Evolutionary conservation across 2,888 invertebrate species (phyloP).

Genomic region (Psococerastis gibbosa): DNA sequence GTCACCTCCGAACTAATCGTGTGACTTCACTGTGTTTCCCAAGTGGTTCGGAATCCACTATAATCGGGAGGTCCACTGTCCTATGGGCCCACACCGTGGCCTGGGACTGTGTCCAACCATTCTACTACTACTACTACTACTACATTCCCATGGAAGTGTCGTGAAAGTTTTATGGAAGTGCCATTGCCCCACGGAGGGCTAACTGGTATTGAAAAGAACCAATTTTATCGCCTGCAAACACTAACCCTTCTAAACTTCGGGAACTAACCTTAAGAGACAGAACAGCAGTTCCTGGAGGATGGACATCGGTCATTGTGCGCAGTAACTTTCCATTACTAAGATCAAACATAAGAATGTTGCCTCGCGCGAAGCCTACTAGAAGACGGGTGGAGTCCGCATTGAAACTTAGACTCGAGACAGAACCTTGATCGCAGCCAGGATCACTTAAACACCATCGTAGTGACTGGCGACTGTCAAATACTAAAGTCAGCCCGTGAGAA

Average conservation of each 20-base stretch:
- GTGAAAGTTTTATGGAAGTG: no score
- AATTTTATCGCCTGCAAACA: no score
- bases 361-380: conserved; percentile 58
- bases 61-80: no score
- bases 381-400: conserved; percentile 74
- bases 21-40: no score
- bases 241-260: not conserved
- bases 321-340: conserved; percentile 56
- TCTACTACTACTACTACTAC: no score
- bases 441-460: conserved; percentile 71
- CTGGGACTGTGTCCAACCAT: no score
- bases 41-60: no score
- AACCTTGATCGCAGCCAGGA: conserved; percentile 41
- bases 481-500: conserved; percentile 76
- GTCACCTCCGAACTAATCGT: no score
- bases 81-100: no score
- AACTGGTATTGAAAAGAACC: no score
- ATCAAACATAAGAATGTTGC: conserved; percentile 83
- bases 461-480: conserved; percentile 72
- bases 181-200: no score
- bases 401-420: conserved; percentile 48
- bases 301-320: conserved; percentile 55
- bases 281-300: conserved; percentile 67
- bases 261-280: conserved; percentile 41
- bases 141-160: no score